Percentiles rank a stretch among this genome's conserved stretches.
These are phyloP conservation scores for Sitobion miscanthi DNA, from an alignment of 1,140 invertebrate species.

Conservation along the genomic window DNA sequence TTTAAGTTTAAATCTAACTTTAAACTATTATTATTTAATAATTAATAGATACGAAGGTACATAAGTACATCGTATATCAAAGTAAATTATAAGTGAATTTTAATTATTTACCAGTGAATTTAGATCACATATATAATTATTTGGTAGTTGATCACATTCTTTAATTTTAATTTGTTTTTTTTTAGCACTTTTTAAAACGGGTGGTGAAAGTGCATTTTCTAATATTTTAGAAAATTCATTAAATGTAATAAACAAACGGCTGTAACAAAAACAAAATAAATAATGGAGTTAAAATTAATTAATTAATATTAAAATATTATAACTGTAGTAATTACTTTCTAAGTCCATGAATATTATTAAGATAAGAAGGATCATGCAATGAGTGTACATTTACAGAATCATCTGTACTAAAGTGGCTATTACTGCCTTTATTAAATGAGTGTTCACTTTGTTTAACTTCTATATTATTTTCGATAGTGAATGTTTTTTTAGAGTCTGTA, in stretches of 20 bases:
- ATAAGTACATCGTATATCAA: neutral
- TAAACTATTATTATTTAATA: neutral
- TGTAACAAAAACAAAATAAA: neutral
- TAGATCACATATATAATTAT: slow-evolving; percentile 3
- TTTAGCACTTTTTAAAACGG: slow-evolving; percentile 15
- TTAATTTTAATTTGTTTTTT: slow-evolving; percentile 34
- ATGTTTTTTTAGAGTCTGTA: neutral
- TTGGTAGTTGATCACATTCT: neutral
- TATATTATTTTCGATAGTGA: neutral
- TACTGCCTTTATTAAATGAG: neutral
- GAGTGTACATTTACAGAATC: neutral
- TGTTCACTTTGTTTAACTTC: slow-evolving; percentile 2
- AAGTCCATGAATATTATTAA: slow-evolving; percentile 12
- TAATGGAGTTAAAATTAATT: neutral
- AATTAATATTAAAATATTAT: neutral
- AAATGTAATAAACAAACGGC: slow-evolving; percentile 42
- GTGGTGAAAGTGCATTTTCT: slow-evolving; percentile 8
- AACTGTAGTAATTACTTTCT: slow-evolving; percentile 14
- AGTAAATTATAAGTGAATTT: too few species aligned
- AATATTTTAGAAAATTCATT: slow-evolving; percentile 31
- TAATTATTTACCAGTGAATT: slow-evolving; percentile 30
- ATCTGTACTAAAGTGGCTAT: neutral
- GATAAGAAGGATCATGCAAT: neutral
- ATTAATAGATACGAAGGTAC: too few species aligned
- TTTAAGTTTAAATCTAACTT: too few species aligned